These are phyloP conservation scores for Netelia fuscicornis DNA, from an alignment of 2,888 invertebrate species.

Conservation along the genomic window DNA sequence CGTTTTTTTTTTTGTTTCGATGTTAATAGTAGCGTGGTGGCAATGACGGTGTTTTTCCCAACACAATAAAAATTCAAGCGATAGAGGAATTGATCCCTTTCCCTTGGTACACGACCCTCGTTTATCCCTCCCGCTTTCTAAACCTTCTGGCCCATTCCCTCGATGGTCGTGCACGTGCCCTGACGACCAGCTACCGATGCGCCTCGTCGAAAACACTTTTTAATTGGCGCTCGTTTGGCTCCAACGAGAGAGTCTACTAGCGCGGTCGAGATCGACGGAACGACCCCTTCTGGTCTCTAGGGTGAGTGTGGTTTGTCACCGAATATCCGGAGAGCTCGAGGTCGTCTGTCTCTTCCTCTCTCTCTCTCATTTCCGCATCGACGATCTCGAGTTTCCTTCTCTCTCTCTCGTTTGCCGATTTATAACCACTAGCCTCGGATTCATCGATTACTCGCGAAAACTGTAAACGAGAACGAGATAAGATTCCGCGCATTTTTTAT, in stretches of 20 bases:
- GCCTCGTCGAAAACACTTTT: constrained; percentile 64
- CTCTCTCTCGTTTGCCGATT: background rate
- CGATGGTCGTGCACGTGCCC: constrained; percentile 52
- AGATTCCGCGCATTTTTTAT: background rate
- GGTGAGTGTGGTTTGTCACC: constrained; percentile 33
- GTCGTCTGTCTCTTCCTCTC: constrained; percentile 16
- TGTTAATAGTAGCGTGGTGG: constrained; percentile 21
- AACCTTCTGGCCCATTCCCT: constrained; percentile 2
- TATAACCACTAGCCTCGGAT: background rate
- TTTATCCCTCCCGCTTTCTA: background rate
- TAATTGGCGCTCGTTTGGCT: constrained; percentile 62
- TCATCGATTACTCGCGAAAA: constrained; percentile 16
- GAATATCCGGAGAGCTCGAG: constrained; percentile 45
- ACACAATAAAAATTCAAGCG: constrained; percentile 22
- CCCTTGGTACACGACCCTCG: constrained; percentile 22
- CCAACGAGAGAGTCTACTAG: constrained; percentile 19
- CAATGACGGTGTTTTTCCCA: constrained; percentile 3
- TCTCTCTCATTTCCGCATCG: constrained; percentile 46
- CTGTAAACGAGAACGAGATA: background rate
- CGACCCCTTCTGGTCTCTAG: constrained; percentile 36
- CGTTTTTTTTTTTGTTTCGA: constrained; percentile 6
- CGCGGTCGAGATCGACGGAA: constrained; percentile 43
- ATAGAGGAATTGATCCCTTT: constrained; percentile 38
- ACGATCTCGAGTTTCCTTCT: constrained; percentile 5
- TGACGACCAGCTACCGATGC: constrained; percentile 53